phyloP scores from a whole-genome alignment of 2,113 vertebrate genomes.

The Uropsilus gracilis region DNA sequence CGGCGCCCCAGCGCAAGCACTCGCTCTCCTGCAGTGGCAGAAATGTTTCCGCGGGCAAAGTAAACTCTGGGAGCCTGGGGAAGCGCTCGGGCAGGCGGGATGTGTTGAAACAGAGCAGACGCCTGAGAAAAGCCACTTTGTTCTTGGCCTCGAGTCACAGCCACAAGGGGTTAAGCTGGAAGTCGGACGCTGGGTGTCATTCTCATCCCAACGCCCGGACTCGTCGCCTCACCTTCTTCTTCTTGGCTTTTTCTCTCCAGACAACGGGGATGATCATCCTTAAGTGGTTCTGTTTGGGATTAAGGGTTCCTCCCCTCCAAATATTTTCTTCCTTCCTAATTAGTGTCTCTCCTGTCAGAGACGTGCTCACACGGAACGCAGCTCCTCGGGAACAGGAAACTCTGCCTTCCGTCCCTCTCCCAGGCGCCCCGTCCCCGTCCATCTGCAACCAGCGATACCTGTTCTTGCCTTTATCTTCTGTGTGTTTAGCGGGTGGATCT shows the following conservation, averaged over 20 bases:
- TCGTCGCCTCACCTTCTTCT: neutral
- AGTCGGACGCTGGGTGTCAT: neutral
- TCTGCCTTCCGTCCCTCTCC: neutral
- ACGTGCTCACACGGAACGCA: neutral
- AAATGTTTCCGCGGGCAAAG: constrained; percentile 67
- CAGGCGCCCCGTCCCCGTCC: neutral
- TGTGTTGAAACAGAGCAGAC: constrained; percentile 75
- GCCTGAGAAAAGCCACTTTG: constrained; percentile 47
- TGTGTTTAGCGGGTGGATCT: neutral
- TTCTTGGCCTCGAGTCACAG: neutral
- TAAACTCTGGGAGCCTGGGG: constrained; percentile 71
- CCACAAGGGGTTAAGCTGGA: constrained; percentile 12
- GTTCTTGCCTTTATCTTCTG: neutral
- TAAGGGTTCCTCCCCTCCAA: neutral
- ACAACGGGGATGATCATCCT: neutral
- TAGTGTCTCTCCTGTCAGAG: neutral
- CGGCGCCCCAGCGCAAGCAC: constrained; percentile 64
- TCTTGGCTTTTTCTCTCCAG: constrained; percentile 13
- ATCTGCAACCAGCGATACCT: neutral
- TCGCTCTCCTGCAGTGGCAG: constrained; percentile 68
- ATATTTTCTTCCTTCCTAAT: constrained; percentile 39
- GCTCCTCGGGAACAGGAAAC: neutral
- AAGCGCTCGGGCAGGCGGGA: constrained; percentile 70
- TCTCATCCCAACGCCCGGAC: neutral
- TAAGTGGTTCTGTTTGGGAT: constrained; percentile 21